Evolutionary conservation across 1,140 invertebrate species (phyloP).

Genomic region (Diuraphis noxia): DNA sequence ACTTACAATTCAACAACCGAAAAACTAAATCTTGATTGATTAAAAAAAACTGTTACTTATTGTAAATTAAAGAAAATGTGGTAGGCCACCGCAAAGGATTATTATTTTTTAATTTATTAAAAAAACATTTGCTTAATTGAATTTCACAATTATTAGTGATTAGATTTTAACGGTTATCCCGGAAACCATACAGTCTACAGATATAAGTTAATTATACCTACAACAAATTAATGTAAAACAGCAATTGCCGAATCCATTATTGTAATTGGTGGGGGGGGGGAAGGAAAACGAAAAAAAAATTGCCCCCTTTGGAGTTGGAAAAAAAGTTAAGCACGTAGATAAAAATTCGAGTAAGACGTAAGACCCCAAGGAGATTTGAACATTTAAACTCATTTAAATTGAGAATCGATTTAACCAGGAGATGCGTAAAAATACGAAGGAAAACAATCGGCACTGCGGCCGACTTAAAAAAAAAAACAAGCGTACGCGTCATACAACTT

Average conservation of each 20-base stretch:
- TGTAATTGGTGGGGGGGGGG: too few species aligned
- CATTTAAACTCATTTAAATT: neutral
- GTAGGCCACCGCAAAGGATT: too few species aligned
- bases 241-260: neutral
- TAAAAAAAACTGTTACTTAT: neutral
- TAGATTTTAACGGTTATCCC: neutral
- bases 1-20: too few species aligned
- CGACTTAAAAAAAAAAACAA: too few species aligned
- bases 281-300: too few species aligned
- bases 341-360: neutral
- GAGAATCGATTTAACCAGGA: neutral
- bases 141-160: neutral
- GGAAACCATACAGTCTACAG: neutral
- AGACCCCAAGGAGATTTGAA: neutral
- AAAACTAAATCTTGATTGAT: too few species aligned
- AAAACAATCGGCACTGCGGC: neutral
- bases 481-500: neutral
- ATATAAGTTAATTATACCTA: too few species aligned
- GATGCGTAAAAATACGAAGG: neutral
- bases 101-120: too few species aligned
- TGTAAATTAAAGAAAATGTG: neutral
- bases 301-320: neutral
- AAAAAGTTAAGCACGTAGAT: neutral
- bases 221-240: neutral
- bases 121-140: neutral